Base-by-base conservation (phyloP, 2,888 invertebrate species). In the Pristionchus japonicus region DNA sequence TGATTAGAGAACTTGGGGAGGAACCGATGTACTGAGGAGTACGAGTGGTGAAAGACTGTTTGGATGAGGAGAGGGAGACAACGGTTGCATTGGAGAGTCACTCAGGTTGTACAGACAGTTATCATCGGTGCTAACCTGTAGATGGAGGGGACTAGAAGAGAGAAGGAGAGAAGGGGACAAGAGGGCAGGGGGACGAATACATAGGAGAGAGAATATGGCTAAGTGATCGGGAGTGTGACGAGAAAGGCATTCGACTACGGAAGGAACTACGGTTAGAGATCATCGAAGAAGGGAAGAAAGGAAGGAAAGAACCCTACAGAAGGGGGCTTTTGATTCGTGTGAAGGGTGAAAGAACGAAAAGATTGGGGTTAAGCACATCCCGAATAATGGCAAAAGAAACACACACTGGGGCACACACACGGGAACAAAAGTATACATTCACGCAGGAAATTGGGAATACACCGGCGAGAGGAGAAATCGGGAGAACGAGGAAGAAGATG, bases 51-150 rank as follows among this genome's bases (percentile, higher is more conserved):
- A 40, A 49, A 47, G 57, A 49, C 84, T 77, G 57, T 17, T 23
- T 84, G 37, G n/a, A 84, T 27, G 64, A 74, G 74, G n/a, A n/a
- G n/a, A 74, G 74, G 74, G 74, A 37, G 74, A 74, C 31, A 74
- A 74, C 74, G 74, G 74, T 74, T 74, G 74, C 43, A 74, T 74
- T 20, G 4, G 1, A 34, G 34, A 7, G 15, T 40, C 74, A 74
- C 74, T n/a, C n/a, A 74, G 74, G 74, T 67, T 67, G 67, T 74
- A 74, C 74, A 40, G 13, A 74, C 74, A 74, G 37, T n/a, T 20
- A 74, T 15, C 31, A n/a, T 74, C n/a, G n/a, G n/a, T n/a, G n/a
- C n/a, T n/a, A 74, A 74, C 74, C 74, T 74, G 74, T 74, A 74
- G 74, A 23, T 23, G 31, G 27, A 49, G 49, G 82, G 17, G 82